A percentile compares a stretch with the other conserved stretches of the same genome.
phyloP scores from a whole-genome alignment of 2,888 invertebrate species.

The Nebria brevicollis region DNA sequence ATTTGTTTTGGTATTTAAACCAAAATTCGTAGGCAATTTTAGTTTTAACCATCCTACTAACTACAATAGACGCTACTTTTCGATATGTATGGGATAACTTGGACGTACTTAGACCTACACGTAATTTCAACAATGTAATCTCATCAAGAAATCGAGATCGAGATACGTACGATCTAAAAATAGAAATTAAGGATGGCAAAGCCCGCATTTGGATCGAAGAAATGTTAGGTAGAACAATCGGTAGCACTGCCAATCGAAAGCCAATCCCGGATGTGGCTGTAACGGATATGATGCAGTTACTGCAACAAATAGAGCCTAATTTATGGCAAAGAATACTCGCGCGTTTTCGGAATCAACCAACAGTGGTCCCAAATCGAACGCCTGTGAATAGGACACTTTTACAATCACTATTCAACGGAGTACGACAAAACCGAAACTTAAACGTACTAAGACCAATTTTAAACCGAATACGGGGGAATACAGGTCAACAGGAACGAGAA shows the following conservation, averaged over 20 bases:
- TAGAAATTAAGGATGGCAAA: neutral
- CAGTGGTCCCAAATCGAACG: neutral
- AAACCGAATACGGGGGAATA: neutral
- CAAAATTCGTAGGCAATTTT: neutral
- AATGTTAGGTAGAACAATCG: neutral
- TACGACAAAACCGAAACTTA: neutral
- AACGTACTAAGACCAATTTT: neutral
- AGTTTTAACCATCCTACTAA: neutral
- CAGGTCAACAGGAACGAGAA: neutral
- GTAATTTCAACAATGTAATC: neutral
- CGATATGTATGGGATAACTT: neutral
- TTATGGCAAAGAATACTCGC: neutral
- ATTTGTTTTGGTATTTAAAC: neutral
- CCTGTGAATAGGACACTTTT: neutral
- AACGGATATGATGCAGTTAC: neutral
- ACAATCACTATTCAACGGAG: neutral
- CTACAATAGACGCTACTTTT: neutral
- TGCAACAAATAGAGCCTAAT: neutral
- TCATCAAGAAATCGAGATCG: neutral
- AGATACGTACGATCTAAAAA: neutral
- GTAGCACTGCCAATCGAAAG: neutral
- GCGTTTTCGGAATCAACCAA: neutral
- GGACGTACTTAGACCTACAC: neutral
- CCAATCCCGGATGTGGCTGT: neutral
- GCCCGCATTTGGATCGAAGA: neutral